A percentile compares a stretch with the other conserved stretches of the same genome.
These are phyloP conservation scores for Muscicapa comitata DNA, from an alignment of 2,797 vertebrate genomes.

Conservation along the genomic window DNA sequence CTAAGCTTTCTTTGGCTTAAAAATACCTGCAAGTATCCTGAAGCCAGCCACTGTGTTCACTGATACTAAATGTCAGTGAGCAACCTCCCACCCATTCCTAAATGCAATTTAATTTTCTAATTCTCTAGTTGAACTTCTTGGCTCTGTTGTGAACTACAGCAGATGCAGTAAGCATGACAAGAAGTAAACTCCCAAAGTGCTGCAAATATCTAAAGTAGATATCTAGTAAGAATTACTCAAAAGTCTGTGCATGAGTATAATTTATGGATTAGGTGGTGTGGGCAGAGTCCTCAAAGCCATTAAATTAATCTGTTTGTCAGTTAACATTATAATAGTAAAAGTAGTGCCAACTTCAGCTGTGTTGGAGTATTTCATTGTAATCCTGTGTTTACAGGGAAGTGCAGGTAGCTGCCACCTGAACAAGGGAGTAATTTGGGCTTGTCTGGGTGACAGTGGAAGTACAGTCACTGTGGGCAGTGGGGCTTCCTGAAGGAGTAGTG, in stretches of 20 bases:
- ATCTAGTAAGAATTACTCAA: neutral
- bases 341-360: neutral
- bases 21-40: neutral
- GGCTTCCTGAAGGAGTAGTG: neutral
- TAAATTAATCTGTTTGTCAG: neutral
- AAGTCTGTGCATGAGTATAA: neutral
- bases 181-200: neutral
- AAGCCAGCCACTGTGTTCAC: neutral
- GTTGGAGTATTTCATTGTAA: neutral
- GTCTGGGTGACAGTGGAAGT: neutral
- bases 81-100: neutral
- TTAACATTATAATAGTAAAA: neutral
- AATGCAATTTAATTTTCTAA: neutral
- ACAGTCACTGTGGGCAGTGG: neutral
- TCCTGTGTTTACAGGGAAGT: neutral
- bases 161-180: neutral
- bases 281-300: neutral
- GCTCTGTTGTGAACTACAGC: neutral
- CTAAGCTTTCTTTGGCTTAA: neutral
- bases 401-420: neutral
- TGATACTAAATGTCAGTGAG: neutral
- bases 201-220: neutral
- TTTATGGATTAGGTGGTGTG: neutral
- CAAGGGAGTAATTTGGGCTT: neutral
- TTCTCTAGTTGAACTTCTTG: neutral